Base-by-base conservation (phyloP, 2,797 vertebrate species). In the Hephaestus fuliginosus region DNA sequence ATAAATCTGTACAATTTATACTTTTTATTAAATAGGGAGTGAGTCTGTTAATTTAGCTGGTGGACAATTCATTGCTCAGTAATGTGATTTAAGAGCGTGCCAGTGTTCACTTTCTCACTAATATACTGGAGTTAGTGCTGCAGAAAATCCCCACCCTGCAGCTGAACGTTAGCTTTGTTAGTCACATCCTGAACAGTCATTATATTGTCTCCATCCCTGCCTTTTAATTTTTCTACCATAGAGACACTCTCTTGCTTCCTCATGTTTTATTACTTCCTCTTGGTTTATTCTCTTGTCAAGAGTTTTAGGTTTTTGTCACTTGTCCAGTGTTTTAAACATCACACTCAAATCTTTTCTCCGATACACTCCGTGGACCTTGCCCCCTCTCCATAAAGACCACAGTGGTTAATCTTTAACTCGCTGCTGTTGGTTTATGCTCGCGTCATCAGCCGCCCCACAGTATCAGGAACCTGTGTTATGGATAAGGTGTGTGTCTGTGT, bases 291-390 rank as follows among this genome's bases (percentile, higher is more conserved):
- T 63, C 7, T 65, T 0, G 2, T 68, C 7, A n/a, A n/a, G 18
- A 43, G 56, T 46, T 22, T 10, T 25, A 52, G 18, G 1, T 44
- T 53, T 75, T 83, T 63, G 73, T 81, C 48, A 53, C 56, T 12
- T 78, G 56, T 67, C 20, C 49, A 48, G 58, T 1, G 12, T 82
- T 64, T 18, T 13, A 20, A 25, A 57, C 28, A 41, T 30, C 25
- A 41, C 48, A 18, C 30, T 77, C 6, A 14, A 52, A 51, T 30
- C 48, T 64, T 57, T 64, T 28, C 68, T 74, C 13, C 4, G 2
- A 33, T 36, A 18, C 43, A 25, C 76, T 78, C 7, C n/a, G 41
- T 90, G 91, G 78, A 94, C 90, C 61, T 93, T 91, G 90, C 14
- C 78, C 76, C 86, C 9, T 33, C 71, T 80, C 56, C 57, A 74